phyloP scores from a whole-genome alignment of 2,888 invertebrate species.

The Drosophila limbata region DNA sequence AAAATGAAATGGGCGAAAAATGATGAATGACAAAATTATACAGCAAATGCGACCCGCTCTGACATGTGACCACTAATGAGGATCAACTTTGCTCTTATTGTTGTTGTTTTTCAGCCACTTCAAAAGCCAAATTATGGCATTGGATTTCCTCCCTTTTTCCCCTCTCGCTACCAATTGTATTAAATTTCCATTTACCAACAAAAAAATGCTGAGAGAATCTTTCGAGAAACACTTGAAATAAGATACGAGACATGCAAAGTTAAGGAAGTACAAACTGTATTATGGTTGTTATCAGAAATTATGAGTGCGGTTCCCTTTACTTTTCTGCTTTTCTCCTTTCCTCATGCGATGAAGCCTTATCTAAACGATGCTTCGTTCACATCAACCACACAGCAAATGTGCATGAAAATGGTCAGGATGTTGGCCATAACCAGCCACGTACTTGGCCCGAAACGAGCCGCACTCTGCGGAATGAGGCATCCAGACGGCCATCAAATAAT shows the following conservation, averaged over 20 bases:
- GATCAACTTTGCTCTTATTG: slow-evolving; percentile 63
- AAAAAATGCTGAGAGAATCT: slow-evolving; percentile 8
- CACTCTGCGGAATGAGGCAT: slow-evolving; percentile 14
- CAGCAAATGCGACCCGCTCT: slow-evolving; percentile 73
- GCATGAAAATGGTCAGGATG: slow-evolving; percentile 60
- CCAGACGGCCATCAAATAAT: slow-evolving; percentile 59
- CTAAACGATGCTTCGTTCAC: slow-evolving; percentile 57
- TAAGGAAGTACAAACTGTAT: slow-evolving; percentile 33
- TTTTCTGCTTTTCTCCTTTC: neutral
- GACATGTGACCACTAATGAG: slow-evolving; percentile 81
- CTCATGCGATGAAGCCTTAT: slow-evolving; percentile 45
- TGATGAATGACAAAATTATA: slow-evolving; percentile 81
- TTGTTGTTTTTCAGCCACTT: slow-evolving; percentile 55
- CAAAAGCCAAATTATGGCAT: slow-evolving; percentile 75
- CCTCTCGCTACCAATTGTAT: slow-evolving; percentile 37
- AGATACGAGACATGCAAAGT: slow-evolving; percentile 34
- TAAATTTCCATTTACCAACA: slow-evolving; percentile 52
- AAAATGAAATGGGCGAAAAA: slow-evolving; percentile 76
- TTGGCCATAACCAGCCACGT: slow-evolving; percentile 55
- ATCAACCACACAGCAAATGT: slow-evolving; percentile 32
- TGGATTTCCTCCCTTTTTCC: slow-evolving; percentile 50
- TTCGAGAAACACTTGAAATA: slow-evolving; percentile 35
- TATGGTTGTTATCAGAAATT: slow-evolving; percentile 19
- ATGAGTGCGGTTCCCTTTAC: slow-evolving; percentile 13
- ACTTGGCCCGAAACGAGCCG: slow-evolving; percentile 45